A percentile compares a stretch with the other conserved stretches of the same genome.
Evolutionary conservation across 2,113 vertebrate genomes (phyloP).

Genomic region (Ondatra zibethicus): DNA sequence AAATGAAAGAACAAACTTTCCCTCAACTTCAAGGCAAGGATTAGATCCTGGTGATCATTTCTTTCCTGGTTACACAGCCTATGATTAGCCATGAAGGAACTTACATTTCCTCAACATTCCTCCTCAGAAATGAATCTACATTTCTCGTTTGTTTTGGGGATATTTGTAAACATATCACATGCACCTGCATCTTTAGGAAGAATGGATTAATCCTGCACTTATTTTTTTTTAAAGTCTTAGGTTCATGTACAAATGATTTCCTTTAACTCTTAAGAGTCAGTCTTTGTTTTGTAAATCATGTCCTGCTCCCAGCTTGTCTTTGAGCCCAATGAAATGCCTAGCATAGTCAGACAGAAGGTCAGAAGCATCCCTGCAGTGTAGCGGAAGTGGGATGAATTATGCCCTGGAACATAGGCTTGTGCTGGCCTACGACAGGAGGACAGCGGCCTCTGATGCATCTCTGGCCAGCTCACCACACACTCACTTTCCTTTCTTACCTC

Average conservation of each 20-base stretch:
- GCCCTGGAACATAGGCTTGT: not conserved
- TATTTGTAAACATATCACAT: conserved; percentile 14
- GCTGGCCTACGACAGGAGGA: fast-evolving
- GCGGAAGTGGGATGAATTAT: not conserved
- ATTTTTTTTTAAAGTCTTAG: not conserved
- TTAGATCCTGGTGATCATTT: conserved; percentile 61
- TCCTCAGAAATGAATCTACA: conserved; percentile 36
- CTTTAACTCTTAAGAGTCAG: not conserved
- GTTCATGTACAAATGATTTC: conserved; percentile 1
- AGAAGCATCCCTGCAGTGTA: not conserved
- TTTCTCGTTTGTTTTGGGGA: conserved; percentile 42
- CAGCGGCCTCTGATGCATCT: not conserved
- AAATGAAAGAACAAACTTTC: conserved; percentile 56
- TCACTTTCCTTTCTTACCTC: not conserved
- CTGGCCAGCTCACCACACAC: not conserved
- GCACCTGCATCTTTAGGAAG: not conserved
- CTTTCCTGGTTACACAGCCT: conserved; percentile 16
- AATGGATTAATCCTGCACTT: not conserved
- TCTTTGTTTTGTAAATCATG: not conserved
- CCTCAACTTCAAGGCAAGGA: conserved; percentile 41
- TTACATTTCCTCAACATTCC: not conserved
- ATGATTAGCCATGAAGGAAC: not conserved
- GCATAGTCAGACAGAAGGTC: not conserved
- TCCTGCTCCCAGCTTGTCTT: not conserved
- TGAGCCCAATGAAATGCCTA: not conserved